Evolutionary conservation across 1,140 invertebrate species (phyloP).

Genomic region (Zaprionus nigranus): DNA sequence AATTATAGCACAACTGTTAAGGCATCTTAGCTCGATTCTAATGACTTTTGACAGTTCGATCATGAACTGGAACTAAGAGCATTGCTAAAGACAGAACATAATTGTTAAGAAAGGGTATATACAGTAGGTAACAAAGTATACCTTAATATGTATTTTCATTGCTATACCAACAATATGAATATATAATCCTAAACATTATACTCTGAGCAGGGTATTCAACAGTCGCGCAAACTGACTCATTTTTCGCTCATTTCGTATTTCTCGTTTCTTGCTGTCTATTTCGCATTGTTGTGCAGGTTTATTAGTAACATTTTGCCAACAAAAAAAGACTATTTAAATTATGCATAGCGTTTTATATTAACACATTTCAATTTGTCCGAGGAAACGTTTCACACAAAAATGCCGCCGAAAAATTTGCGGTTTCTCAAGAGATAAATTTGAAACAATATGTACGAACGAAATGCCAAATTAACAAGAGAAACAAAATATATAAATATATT

Average conservation of each 20-base stretch:
- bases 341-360: constrained; percentile 64
- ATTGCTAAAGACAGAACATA: background rate
- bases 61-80: constrained; percentile 13
- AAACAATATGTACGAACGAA: constrained; percentile 55
- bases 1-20: constrained; percentile 38
- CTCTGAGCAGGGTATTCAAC: background rate
- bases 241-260: constrained; percentile 2
- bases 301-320: constrained; percentile 27
- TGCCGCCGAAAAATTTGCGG: constrained; percentile 48
- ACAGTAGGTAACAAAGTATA: background rate
- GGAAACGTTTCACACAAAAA: constrained; percentile 54
- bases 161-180: too few species aligned
- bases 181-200: too few species aligned
- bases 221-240: background rate
- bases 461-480: constrained; percentile 17
- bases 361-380: constrained; percentile 80
- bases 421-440: constrained; percentile 56
- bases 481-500: constrained; percentile 32
- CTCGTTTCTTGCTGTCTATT: constrained; percentile 1
- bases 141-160: too few species aligned
- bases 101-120: background rate
- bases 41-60: constrained; percentile 61
- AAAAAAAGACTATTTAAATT: constrained; percentile 53
- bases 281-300: constrained; percentile 22
- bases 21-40: constrained; percentile 48